Evolutionary conservation across 2,888 invertebrate genomes (phyloP).

Genomic region (Neuroscelio doddi): DNA sequence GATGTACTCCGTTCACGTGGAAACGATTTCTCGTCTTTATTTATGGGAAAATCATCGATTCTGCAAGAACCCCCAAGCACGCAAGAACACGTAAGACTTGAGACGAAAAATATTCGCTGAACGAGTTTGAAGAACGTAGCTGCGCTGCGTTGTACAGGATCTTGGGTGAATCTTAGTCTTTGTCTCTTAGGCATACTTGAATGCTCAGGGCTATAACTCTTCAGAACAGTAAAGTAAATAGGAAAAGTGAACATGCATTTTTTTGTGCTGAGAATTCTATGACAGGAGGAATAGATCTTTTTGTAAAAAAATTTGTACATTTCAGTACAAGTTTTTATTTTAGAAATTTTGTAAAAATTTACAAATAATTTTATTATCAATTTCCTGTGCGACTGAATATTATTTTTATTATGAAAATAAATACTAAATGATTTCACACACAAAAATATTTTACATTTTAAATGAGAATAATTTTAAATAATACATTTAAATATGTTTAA

Average conservation of each 20-base stretch:
- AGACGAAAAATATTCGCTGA: constrained; percentile 22
- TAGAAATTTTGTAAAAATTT: too few relatives aligned
- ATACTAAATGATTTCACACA: too few relatives aligned
- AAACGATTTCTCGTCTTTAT: constrained; percentile 33
- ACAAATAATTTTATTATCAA: too few relatives aligned
- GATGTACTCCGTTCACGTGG: constrained; percentile 23
- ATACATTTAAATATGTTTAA: too few relatives aligned
- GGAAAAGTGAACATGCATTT: constrained; percentile 8
- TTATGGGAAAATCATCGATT: constrained; percentile 31
- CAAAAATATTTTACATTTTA: too few relatives aligned
- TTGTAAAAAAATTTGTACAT: too few relatives aligned
- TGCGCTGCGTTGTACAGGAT: constrained; percentile 8
- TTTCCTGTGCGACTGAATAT: too few relatives aligned
- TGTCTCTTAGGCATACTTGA: constrained; percentile 42
- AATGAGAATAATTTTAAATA: too few relatives aligned
- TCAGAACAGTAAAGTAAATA: constrained; percentile 42
- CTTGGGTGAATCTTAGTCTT: constrained; percentile 30
- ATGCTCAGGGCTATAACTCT: constrained; percentile 37
- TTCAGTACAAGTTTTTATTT: too few relatives aligned
- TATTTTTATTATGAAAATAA: too few relatives aligned
- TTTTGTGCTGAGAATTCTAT: too few relatives aligned
- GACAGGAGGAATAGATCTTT: too few relatives aligned
- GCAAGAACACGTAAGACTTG: constrained; percentile 20
- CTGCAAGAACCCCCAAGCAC: constrained; percentile 17
- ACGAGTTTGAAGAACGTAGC: constrained; percentile 26